Evolutionary conservation across 2,113 vertebrate genomes (phyloP), one percentile per base, ranked within the genome.

Genomic region (Clinocottus analis): DNA sequence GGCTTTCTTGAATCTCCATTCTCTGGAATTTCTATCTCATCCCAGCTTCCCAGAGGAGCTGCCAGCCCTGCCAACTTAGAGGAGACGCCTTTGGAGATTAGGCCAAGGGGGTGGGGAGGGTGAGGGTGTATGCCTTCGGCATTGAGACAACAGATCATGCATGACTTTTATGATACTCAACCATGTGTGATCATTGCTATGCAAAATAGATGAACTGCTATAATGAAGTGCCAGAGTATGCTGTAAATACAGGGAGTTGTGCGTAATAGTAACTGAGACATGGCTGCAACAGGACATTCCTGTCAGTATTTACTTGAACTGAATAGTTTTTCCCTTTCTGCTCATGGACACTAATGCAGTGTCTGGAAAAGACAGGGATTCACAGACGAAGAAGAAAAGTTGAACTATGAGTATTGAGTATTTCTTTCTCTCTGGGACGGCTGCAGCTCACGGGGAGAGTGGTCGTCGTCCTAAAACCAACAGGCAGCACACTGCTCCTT

Each of bases 281-380:
- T 31, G 41, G 62, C 76, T 39, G 27, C n/a, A 74, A 23, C 43
- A 23, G 45, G 58, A 81, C 58, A 84, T 84, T 84, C 81, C 72
- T 77, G 60, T 80, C 62, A 71, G 72, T 39, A 64, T 86, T 79
- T 62, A 71, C 41, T 72, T 85, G 23, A 71, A 39, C 59, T 77
- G 80, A 65, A 61, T 61, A 17, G 69, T 64, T 80, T 85, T 72
- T 75, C 49, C 55, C 62, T 37, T 43, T 45, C 59, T 58, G 59
- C 53, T 66, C 55, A 63, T 66, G 72, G 37, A 75, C 19, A 53
- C 51, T 12, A 83, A 53, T 59, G 68, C 72, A 47, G 29, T 23
- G 39, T 64, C 75, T 73, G 72, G 41, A 68, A 68, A 69, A 70
- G 23, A 6, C 39, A 62, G 13, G 4, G 31, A 25, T 67, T 14